A percentile compares a stretch with the other conserved stretches of the same genome.
Evolutionary conservation across 2,113 vertebrate species (phyloP).

Genomic region (Sebastes fasciatus): DNA sequence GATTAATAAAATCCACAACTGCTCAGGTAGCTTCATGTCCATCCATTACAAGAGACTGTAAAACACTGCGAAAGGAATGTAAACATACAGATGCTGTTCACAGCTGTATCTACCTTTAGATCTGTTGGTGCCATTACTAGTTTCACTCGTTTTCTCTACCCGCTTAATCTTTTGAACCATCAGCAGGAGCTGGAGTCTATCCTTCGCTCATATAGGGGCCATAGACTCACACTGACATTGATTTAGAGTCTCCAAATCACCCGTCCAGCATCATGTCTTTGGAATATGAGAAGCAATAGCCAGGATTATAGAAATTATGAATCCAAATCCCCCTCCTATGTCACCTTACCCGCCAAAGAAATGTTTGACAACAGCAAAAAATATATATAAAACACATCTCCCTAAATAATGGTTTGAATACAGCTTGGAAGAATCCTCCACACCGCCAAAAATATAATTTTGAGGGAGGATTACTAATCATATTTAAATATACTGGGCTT

Average conservation of each 20-base stretch:
- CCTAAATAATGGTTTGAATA: not conserved
- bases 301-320: not conserved
- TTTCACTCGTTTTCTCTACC: not conserved
- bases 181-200: not conserved
- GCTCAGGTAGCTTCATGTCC: not conserved
- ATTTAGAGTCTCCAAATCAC: not conserved
- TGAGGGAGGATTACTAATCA: not conserved
- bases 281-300: no score
- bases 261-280: no score
- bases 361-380: not conserved
- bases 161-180: not conserved
- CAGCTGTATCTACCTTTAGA: conserved; percentile 5
- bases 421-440: not conserved
- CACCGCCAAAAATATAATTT: not conserved
- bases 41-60: not conserved
- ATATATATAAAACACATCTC: not conserved
- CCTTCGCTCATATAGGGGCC: not conserved
- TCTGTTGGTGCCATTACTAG: not conserved
- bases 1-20: not conserved
- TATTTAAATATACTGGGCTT: not conserved
- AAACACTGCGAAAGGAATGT: not conserved
- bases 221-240: conserved; percentile 3
- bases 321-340: no score
- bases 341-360: not conserved
- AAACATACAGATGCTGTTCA: not conserved